phyloP scores from a whole-genome alignment of 2,113 vertebrate species.

The Mesoclemmys tuberculata region DNA sequence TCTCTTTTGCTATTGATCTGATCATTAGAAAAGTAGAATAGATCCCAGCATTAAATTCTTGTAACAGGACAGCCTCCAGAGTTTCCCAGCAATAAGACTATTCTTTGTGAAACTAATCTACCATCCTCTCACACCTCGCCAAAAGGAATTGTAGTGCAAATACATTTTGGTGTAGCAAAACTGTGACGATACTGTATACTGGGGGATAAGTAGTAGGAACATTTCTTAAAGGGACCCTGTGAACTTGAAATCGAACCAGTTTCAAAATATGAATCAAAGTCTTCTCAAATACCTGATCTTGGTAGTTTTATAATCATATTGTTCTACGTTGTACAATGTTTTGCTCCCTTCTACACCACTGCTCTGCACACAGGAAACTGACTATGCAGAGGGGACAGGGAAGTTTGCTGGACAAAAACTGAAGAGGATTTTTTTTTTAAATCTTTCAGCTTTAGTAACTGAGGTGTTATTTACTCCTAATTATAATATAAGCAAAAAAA shows the following conservation, averaged over 20 bases:
- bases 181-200: no score
- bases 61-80: background rate
- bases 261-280: background rate
- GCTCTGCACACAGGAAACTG: fast-evolving
- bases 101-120: no score
- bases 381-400: background rate
- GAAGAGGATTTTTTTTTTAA: background rate
- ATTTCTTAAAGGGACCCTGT: background rate
- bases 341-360: background rate
- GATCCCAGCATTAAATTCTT: background rate
- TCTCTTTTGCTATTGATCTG: background rate
- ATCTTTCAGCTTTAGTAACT: fast-evolving
- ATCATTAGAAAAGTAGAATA: background rate
- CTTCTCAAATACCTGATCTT: fast-evolving
- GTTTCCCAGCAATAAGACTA: background rate
- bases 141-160: background rate
- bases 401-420: background rate
- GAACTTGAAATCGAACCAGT: background rate
- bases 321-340: fast-evolving
- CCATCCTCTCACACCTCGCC: background rate
- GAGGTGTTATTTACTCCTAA: fast-evolving
- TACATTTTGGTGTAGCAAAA: background rate
- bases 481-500: background rate
- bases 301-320: fast-evolving
- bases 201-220: background rate